phyloP scores from a whole-genome alignment of 2,113 vertebrate species.

The Chlorodrepanis virens region DNA sequence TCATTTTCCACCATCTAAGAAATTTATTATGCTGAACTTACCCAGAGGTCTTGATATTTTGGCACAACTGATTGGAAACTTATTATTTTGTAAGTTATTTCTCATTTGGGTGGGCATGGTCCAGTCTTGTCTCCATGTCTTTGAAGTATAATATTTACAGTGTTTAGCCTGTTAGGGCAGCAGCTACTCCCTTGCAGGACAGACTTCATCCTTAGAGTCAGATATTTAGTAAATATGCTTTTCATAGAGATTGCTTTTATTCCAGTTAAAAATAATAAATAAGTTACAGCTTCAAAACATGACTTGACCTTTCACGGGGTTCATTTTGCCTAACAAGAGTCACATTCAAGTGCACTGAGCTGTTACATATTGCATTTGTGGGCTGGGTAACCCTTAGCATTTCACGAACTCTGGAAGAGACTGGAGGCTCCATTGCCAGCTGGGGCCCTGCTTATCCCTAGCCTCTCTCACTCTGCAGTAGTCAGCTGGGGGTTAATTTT shows the following conservation, averaged over 20 bases:
- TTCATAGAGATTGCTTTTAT: neutral
- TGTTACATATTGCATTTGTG: neutral
- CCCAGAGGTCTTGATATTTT: neutral
- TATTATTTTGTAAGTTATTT: neutral
- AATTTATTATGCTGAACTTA: neutral
- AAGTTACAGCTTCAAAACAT: neutral
- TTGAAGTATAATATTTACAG: neutral
- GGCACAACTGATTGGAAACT: neutral
- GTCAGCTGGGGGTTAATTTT: conserved; percentile 47
- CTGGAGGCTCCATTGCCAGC: neutral
- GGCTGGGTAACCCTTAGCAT: neutral
- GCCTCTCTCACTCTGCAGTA: neutral
- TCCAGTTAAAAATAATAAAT: neutral
- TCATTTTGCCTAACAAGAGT: neutral
- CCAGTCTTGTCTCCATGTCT: neutral
- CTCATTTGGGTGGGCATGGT: neutral
- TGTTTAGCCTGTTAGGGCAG: neutral
- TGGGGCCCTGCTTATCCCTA: neutral
- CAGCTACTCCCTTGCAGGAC: neutral
- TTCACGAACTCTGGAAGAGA: neutral
- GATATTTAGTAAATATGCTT: neutral
- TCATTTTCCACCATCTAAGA: neutral
- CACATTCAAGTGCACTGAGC: neutral
- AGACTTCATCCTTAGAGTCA: neutral
- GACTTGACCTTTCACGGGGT: neutral